These are phyloP conservation scores for Rhynchonycteris naso DNA, from an alignment of 2,797 vertebrate species.

Conservation along the genomic window DNA sequence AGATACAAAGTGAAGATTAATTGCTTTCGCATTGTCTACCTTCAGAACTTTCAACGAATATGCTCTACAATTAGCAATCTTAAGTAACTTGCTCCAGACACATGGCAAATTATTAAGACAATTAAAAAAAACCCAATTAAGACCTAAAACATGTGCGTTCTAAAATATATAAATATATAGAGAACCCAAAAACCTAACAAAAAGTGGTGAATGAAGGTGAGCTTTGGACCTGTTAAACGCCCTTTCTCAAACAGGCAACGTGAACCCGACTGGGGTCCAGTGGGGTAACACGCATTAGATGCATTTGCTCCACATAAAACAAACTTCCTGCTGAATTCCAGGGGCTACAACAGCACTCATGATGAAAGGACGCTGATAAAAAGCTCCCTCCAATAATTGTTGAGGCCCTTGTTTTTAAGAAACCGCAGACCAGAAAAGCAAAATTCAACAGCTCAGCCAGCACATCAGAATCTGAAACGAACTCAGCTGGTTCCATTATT, in stretches of 20 bases:
- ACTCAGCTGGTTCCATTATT: neutral
- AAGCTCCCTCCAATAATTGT: neutral
- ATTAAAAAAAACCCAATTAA: neutral
- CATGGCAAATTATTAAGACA: neutral
- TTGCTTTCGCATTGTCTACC: neutral
- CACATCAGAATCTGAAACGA: neutral
- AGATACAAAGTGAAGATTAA: neutral
- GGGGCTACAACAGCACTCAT: neutral
- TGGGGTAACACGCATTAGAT: accelerated
- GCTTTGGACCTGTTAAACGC: neutral
- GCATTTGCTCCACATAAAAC: neutral
- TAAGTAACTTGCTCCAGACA: neutral
- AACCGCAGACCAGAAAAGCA: neutral
- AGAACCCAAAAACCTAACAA: neutral
- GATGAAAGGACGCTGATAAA: neutral
- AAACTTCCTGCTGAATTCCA: neutral
- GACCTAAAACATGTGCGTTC: neutral
- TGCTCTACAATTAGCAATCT: neutral
- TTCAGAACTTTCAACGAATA: neutral
- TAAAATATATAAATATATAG: neutral
- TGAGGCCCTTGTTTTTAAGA: neutral
- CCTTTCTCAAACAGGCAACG: neutral
- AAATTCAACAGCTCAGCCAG: neutral
- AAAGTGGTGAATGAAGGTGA: neutral
- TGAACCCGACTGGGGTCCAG: neutral